A percentile compares a stretch with the other conserved stretches of the same genome.
phyloP scores from a whole-genome alignment of 2,888 invertebrate genomes.

The Biston betularia region DNA sequence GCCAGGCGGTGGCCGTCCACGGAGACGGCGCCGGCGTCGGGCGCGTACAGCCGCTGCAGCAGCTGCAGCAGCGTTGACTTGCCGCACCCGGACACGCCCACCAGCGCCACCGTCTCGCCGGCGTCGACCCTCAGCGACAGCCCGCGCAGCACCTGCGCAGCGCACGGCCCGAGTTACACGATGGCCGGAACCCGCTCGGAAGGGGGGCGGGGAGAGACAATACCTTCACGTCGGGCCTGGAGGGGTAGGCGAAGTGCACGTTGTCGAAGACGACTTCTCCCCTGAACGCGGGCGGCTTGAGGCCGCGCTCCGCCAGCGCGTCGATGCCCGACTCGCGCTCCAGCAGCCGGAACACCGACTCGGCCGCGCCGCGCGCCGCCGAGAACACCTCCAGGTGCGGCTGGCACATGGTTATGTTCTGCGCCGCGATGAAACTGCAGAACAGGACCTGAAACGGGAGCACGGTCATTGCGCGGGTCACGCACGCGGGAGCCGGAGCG shows the following conservation, averaged over 20 bases:
- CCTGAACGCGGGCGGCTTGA: constrained; percentile 80
- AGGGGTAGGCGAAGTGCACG: constrained; percentile 92
- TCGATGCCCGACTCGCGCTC: constrained; percentile 81
- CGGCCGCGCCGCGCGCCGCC: constrained; percentile 90
- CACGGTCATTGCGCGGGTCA: background rate
- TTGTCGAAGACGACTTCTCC: constrained; percentile 90
- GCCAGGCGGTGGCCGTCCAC: constrained; percentile 88
- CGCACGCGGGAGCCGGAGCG: background rate
- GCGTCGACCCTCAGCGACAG: constrained; percentile 86
- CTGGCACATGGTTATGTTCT: constrained; percentile 91
- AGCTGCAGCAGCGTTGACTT: constrained; percentile 93
- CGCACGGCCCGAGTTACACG: background rate
- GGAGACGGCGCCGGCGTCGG: constrained; percentile 82
- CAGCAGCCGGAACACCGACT: constrained; percentile 89
- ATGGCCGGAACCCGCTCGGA: background rate
- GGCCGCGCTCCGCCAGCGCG: constrained; percentile 66
- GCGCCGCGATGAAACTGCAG: constrained; percentile 91
- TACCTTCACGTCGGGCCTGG: constrained; percentile 90
- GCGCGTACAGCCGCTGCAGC: constrained; percentile 91
- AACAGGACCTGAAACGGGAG: constrained; percentile 87
- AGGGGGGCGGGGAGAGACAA: background rate
- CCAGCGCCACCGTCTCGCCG: constrained; percentile 90
- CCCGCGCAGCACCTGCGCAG: constrained; percentile 87
- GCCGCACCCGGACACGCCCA: constrained; percentile 92
- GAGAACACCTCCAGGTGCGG: constrained; percentile 92